phyloP scores from a whole-genome alignment of 2,888 invertebrate species.

The Polydrusus cervinus region DNA sequence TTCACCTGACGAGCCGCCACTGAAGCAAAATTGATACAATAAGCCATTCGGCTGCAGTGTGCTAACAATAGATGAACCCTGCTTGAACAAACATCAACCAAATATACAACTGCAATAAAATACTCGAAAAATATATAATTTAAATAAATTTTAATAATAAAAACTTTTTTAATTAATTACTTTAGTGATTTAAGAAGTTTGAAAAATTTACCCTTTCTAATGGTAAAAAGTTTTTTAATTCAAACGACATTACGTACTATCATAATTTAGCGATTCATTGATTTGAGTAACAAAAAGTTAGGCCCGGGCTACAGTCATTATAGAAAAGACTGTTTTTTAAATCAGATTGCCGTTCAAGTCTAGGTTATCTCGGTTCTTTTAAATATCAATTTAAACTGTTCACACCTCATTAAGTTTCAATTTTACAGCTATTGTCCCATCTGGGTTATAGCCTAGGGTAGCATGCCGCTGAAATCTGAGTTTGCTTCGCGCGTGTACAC shows the following conservation, averaged over 20 bases:
- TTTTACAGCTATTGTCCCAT: slow-evolving; percentile 73
- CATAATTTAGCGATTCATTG: slow-evolving; percentile 70
- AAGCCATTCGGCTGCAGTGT: too few relatives aligned
- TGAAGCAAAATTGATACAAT: too few relatives aligned
- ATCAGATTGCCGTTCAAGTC: slow-evolving; percentile 71
- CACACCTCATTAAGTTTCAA: slow-evolving; percentile 73
- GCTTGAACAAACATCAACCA: too few relatives aligned
- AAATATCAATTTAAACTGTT: slow-evolving; percentile 73
- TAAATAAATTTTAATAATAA: background rate
- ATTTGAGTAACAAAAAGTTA: slow-evolving; percentile 69
- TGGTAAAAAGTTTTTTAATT: slow-evolving; percentile 11
- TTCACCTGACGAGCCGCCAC: too few relatives aligned
- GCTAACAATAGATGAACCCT: too few relatives aligned
- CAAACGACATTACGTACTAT: slow-evolving; percentile 13
- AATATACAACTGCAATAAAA: too few relatives aligned
- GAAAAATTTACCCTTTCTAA: background rate
- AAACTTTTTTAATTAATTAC: background rate
- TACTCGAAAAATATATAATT: too few relatives aligned
- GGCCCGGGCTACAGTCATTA: slow-evolving; percentile 68
- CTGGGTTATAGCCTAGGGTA: slow-evolving; percentile 70
- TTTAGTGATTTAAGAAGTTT: background rate
- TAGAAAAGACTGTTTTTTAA: slow-evolving; percentile 70
- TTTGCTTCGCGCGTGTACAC: slow-evolving; percentile 59
- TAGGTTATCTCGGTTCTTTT: slow-evolving; percentile 72
- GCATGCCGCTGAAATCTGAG: slow-evolving; percentile 69